These are phyloP conservation scores for Cygnus atratus DNA, from an alignment of 2,113 vertebrate species.

Conservation along the genomic window DNA sequence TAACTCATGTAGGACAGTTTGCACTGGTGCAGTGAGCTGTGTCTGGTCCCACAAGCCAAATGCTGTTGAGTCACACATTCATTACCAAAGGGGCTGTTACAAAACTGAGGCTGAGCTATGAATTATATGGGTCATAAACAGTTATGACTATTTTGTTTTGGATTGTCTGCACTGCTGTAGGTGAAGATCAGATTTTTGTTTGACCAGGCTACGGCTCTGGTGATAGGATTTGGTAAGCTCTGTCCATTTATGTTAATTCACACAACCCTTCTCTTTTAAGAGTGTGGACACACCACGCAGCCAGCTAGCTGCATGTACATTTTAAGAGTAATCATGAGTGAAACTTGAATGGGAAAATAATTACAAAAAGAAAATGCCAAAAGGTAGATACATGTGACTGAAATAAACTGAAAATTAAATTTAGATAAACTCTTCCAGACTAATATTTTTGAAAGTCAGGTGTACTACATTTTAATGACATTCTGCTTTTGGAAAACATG, in stretches of 20 bases:
- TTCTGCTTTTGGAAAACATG: neutral
- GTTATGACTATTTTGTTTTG: neutral
- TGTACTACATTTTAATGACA: neutral
- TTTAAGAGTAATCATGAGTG: neutral
- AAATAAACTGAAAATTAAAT: neutral
- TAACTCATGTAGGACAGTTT: neutral
- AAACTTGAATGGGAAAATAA: neutral
- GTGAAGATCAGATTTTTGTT: neutral
- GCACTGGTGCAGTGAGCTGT: neutral
- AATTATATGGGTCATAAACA: neutral
- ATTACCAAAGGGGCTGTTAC: neutral
- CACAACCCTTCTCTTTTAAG: neutral
- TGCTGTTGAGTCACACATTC: neutral
- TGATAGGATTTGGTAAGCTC: neutral
- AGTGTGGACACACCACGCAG: neutral
- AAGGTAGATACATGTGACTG: neutral
- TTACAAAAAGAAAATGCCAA: neutral
- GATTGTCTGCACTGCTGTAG: neutral
- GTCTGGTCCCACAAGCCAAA: neutral
- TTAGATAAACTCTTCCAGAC: neutral
- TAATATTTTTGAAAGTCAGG: neutral
- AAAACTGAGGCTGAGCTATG: neutral
- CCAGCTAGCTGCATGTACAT: neutral
- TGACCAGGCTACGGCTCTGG: neutral
- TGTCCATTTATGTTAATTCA: neutral